A percentile compares a stretch with the other conserved stretches of the same genome.
Conservation (phyloP, 2,888 invertebrate species). For the Catocala fraxini region DNA sequence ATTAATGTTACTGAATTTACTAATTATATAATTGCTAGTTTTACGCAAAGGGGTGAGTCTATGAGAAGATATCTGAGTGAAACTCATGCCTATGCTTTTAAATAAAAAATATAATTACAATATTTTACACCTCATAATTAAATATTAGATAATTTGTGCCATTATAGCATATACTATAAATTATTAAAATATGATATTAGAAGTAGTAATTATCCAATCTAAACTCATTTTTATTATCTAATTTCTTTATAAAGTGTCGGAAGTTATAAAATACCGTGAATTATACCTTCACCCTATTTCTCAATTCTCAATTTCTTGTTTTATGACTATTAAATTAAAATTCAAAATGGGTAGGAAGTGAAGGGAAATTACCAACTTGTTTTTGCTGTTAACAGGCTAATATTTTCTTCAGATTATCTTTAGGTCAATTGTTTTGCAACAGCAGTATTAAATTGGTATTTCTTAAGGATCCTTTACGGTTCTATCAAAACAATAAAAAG, state of each 20-base stretch:
- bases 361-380: conserved; percentile 46
- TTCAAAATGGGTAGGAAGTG: conserved; percentile 37
- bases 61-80: too few species aligned
- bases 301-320: conserved; percentile 38
- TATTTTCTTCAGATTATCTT: not conserved
- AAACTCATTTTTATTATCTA: conserved; percentile 28
- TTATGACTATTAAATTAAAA: conserved; percentile 50
- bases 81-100: too few species aligned
- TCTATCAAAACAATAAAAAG: conserved; percentile 38
- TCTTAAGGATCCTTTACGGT: conserved; percentile 25
- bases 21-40: too few species aligned
- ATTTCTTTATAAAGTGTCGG: conserved; percentile 36
- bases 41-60: too few species aligned
- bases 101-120: too few species aligned
- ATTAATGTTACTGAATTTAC: too few species aligned
- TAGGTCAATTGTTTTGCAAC: conserved; percentile 7
- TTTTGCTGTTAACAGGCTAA: conserved; percentile 16
- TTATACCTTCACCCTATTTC: conserved; percentile 39
- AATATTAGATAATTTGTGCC: too few species aligned
- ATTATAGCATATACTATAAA: too few species aligned
- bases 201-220: not conserved
- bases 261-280: conserved; percentile 47
- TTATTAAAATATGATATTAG: too few species aligned
- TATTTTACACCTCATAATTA: too few species aligned
- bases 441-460: conserved; percentile 36